Conservation (phyloP, 2,888 invertebrate species). For the Troglohyphantes excavatus region DNA sequence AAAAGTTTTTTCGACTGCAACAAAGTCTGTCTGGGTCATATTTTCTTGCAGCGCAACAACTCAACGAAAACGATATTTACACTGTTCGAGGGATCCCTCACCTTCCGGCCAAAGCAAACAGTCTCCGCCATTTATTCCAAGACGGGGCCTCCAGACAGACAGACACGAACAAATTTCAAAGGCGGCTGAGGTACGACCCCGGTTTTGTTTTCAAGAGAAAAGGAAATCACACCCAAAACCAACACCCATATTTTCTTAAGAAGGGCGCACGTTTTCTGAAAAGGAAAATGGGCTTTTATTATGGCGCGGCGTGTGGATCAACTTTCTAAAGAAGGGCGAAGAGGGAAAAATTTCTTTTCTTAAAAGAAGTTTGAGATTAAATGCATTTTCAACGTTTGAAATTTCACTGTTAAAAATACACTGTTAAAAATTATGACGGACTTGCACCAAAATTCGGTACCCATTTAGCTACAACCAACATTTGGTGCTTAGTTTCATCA, state of each 20-base stretch:
- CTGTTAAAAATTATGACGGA: too few species aligned
- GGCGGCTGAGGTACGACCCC: background rate
- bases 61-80: background rate
- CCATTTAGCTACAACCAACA: too few species aligned
- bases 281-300: background rate
- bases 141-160: slow-evolving; percentile 5
- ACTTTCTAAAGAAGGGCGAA: background rate
- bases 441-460: too few species aligned
- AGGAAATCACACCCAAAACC: background rate
- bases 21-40: background rate
- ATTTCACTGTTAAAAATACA: too few species aligned
- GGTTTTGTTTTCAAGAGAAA: slow-evolving; percentile 1
- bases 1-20: background rate
- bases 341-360: too few species aligned
- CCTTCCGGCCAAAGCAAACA: slow-evolving; percentile 28
- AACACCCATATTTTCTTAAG: slow-evolving; percentile 6
- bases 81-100: background rate
- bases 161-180: slow-evolving; percentile 9
- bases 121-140: background rate
- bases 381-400: too few species aligned
- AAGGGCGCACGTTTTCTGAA: background rate
- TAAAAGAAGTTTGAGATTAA: too few species aligned
- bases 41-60: background rate
- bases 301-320: background rate
- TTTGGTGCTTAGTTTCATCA: too few species aligned